A percentile compares a stretch with the other conserved stretches of the same genome.
These are phyloP conservation scores for Cydia strobilella DNA, from an alignment of 1,140 invertebrate genomes.

Conservation along the genomic window DNA sequence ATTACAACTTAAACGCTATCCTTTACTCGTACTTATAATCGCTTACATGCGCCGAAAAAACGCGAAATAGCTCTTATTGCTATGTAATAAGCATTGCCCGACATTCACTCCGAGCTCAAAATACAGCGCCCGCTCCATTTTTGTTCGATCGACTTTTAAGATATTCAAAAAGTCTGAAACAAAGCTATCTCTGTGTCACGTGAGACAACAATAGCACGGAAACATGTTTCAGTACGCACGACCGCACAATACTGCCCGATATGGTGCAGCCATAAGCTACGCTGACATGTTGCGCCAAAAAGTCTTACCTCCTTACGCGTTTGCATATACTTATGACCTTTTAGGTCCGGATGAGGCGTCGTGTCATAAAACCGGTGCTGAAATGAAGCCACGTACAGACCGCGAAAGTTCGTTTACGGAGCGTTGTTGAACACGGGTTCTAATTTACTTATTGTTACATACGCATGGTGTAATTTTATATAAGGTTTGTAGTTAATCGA, in stretches of 20 bases:
- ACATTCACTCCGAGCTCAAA: background rate
- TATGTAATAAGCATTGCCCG: background rate
- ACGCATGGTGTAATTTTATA: background rate
- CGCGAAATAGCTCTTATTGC: too few relatives aligned
- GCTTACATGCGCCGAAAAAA: too few relatives aligned
- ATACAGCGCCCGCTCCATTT: background rate
- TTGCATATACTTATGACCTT: background rate
- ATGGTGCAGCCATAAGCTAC: slow-evolving; percentile 29
- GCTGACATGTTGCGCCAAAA: background rate
- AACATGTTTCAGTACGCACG: slow-evolving; percentile 16
- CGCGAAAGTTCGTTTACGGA: background rate
- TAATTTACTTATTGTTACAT: slow-evolving; percentile 18
- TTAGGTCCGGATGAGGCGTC: background rate
- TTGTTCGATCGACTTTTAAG: slow-evolving; percentile 11
- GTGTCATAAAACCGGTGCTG: slow-evolving; percentile 8
- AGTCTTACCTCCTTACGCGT: background rate
- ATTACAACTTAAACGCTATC: too few relatives aligned
- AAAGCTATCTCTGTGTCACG: slow-evolving; percentile 4
- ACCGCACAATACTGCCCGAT: slow-evolving; percentile 26
- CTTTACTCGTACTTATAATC: too few relatives aligned
- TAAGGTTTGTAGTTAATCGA: background rate
- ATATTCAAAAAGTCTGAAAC: slow-evolving; percentile 12
- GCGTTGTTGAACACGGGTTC: background rate
- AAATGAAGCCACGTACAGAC: slow-evolving; percentile 18
- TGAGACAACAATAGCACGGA: slow-evolving; percentile 13